Percentiles rank a stretch among this genome's conserved stretches.
phyloP scores from a whole-genome alignment of 2,888 invertebrate genomes.

The Meiosimyza platycephala region DNA sequence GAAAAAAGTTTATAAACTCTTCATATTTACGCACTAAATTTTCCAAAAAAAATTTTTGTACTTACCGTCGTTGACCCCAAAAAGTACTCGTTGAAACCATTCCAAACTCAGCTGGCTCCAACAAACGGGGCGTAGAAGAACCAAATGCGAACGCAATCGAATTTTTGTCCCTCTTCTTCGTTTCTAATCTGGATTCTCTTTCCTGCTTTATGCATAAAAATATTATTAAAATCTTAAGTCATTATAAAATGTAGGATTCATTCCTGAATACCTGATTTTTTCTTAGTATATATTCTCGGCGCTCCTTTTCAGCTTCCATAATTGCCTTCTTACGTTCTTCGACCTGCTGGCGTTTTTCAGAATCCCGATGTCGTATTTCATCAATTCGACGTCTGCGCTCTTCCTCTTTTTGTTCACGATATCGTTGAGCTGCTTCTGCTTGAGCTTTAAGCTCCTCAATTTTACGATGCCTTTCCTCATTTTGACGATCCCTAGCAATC shows the following conservation, averaged over 20 bases:
- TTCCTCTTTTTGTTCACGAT: conserved; percentile 89
- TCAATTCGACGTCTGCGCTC: conserved; percentile 85
- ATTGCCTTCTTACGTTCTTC: conserved; percentile 91
- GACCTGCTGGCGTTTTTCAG: conserved; percentile 77
- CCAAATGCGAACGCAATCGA: conserved; percentile 89
- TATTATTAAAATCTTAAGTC: neutral
- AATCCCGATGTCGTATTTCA: conserved; percentile 83
- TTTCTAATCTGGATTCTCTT: conserved; percentile 83
- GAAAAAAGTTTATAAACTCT: neutral
- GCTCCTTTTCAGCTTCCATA: conserved; percentile 88
- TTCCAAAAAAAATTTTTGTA: neutral
- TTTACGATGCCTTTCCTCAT: conserved; percentile 88
- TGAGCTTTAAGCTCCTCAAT: conserved; percentile 90
- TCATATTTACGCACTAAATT: neutral
- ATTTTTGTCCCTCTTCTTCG: conserved; percentile 81
- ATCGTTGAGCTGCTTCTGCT: conserved; percentile 88
- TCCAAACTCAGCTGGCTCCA: conserved; percentile 84
- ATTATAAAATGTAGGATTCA: neutral
- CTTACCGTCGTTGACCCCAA: conserved; percentile 85
- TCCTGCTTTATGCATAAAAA: conserved; percentile 68
- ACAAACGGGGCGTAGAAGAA: conserved; percentile 88
- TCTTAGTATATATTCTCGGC: conserved; percentile 86
- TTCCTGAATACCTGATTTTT: conserved; percentile 74
- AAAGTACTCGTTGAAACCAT: conserved; percentile 69
- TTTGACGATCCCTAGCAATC: conserved; percentile 85